A percentile compares a stretch with the other conserved stretches of the same genome.
Conservation (phyloP, 2,888 invertebrate species). For the Iphiclides podalirius region DNA sequence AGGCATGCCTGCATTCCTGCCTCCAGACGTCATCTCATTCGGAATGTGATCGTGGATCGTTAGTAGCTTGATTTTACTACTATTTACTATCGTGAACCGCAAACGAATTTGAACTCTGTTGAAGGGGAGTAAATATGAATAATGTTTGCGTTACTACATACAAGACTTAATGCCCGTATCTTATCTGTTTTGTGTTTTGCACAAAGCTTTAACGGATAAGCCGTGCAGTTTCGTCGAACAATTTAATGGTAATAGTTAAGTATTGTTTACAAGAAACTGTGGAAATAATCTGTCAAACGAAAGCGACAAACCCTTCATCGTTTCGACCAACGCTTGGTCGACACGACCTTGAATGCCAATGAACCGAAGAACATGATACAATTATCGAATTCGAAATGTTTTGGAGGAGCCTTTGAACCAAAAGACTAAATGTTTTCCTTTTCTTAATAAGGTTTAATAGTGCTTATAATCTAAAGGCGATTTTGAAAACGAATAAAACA, state of each 20-base stretch:
- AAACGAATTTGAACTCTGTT: conserved; percentile 6
- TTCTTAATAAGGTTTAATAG: no score
- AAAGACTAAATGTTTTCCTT: no score
- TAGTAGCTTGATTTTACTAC: conserved; percentile 19
- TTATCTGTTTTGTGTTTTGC: conserved; percentile 20
- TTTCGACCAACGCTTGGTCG: no score
- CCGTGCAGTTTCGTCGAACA: conserved; percentile 7
- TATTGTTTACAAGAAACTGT: no score
- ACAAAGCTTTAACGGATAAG: conserved; percentile 19
- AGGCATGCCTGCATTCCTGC: conserved; percentile 28
- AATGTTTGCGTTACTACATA: not conserved
- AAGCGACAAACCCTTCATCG: no score
- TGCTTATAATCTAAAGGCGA: no score
- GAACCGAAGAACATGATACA: no score
- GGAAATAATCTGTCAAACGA: no score
- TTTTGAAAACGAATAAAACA: no score
- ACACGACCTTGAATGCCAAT: no score
- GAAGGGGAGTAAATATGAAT: not conserved
- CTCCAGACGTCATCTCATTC: conserved; percentile 16
- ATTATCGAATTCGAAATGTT: no score
- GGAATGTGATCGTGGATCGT: conserved; percentile 21
- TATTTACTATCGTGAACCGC: not conserved
- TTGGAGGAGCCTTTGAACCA: no score
- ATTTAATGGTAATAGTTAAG: conserved; percentile 2
- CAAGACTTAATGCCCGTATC: conserved; percentile 14